Conservation (phyloP, 2,113 vertebrate species). For the Corythornis cristatus region DNA sequence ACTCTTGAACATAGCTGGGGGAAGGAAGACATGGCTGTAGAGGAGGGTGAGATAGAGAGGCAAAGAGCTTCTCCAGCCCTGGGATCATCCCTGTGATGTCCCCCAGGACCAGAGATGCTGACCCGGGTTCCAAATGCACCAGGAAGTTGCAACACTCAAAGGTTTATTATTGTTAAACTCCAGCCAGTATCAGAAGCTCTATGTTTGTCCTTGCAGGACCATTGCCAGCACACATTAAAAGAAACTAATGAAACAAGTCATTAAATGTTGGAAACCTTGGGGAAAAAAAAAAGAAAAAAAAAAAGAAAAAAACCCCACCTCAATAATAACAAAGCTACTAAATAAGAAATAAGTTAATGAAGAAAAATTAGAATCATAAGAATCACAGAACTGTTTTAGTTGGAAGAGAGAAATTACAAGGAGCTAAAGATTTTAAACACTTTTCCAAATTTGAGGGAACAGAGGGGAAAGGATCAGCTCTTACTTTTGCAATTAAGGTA, state of each 20-base stretch:
- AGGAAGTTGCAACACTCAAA: background rate
- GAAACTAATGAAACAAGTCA: background rate
- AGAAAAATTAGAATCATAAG: background rate
- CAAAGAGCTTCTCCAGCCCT: too few relatives aligned
- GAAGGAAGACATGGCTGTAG: background rate
- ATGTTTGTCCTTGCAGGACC: background rate
- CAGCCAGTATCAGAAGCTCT: background rate
- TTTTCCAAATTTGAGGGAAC: background rate
- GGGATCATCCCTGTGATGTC: background rate
- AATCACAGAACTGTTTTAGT: too few relatives aligned
- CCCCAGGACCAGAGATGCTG: fast-evolving
- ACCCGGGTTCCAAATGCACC: background rate
- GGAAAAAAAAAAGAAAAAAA: background rate
- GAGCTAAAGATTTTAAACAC: background rate
- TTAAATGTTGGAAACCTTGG: background rate
- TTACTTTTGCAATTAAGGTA: constrained; percentile 2
- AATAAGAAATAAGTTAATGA: background rate
- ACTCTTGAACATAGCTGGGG: background rate
- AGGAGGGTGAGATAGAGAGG: background rate
- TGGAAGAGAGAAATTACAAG: background rate
- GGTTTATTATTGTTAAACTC: background rate
- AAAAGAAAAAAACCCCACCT: background rate
- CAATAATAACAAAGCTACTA: background rate
- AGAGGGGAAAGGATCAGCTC: background rate
- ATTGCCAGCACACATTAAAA: background rate